These are phyloP conservation scores for Aspidoscelis tigris DNA, from an alignment of 2,113 vertebrate genomes.

Conservation along the genomic window DNA sequence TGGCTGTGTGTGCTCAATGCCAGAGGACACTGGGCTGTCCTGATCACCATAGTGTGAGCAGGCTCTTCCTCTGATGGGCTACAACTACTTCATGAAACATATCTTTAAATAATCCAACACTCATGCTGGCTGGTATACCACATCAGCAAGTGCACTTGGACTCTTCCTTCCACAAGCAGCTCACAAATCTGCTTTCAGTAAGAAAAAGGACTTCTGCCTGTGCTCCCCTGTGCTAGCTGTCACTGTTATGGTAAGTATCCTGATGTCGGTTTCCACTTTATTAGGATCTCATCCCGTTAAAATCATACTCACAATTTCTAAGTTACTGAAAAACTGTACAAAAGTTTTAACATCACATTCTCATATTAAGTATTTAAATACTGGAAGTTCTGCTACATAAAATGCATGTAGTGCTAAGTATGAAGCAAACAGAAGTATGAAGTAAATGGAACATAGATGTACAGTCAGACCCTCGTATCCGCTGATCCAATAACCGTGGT, in stretches of 20 bases:
- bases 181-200: too few species aligned
- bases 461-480: too few species aligned
- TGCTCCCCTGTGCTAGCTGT: too few species aligned
- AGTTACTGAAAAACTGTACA: slow-evolving; percentile 15
- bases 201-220: too few species aligned
- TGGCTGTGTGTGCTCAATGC: too few species aligned
- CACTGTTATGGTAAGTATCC: too few species aligned
- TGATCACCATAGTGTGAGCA: too few species aligned
- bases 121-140: too few species aligned
- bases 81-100: neutral
- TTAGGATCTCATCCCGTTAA: neutral
- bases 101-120: too few species aligned
- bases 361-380: slow-evolving; percentile 20
- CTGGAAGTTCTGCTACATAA: neutral
- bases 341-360: slow-evolving; percentile 2
- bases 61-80: neutral
- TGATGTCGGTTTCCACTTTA: too few species aligned
- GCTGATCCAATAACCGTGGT: too few species aligned
- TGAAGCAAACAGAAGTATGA: neutral
- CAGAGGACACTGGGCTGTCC: neutral
- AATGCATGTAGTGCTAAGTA: too few species aligned
- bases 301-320: neutral
- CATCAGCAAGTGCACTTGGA: neutral
- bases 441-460: neutral
- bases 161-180: neutral